Evolutionary conservation across 2,113 vertebrate genomes (phyloP).

Genomic region (Anoplopoma fimbria): DNA sequence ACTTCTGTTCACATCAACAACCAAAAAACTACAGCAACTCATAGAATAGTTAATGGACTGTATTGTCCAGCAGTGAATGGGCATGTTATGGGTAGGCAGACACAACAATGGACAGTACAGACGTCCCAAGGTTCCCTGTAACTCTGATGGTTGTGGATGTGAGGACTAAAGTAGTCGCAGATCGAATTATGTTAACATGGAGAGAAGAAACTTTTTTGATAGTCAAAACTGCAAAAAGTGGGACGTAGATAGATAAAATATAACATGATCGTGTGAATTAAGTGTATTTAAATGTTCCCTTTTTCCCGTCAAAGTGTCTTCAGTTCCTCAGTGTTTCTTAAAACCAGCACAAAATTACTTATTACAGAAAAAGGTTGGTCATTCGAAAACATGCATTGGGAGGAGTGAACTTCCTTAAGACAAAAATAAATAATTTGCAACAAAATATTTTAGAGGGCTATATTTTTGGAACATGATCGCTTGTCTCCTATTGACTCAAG

Average conservation of each 20-base stretch:
- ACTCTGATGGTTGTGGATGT: conserved; percentile 36
- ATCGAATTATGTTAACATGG: conserved; percentile 17
- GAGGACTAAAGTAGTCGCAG: conserved; percentile 3
- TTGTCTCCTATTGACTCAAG: conserved; percentile 47
- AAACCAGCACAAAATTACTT: conserved; percentile 13
- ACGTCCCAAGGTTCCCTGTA: conserved; percentile 43
- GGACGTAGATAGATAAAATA: neutral
- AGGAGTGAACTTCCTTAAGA: conserved; percentile 6
- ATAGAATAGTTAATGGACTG: conserved; percentile 62
- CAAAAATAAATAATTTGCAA: conserved; percentile 27
- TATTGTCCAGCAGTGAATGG: conserved; percentile 69
- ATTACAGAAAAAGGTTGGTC: neutral
- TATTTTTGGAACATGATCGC: conserved; percentile 44
- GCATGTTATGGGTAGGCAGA: conserved; percentile 52
- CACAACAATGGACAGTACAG: conserved; percentile 57
- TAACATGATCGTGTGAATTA: neutral
- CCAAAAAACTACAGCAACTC: conserved; percentile 65
- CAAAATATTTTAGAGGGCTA: conserved; percentile 28
- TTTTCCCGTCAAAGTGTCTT: neutral
- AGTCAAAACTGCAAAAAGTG: conserved; percentile 10
- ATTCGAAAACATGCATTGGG: conserved; percentile 2
- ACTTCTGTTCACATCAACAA: conserved; percentile 60
- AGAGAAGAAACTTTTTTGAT: conserved; percentile 13
- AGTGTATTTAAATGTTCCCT: neutral
- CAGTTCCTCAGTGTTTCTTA: neutral